phyloP scores from a whole-genome alignment of 2,888 invertebrate species.

The Drosophila robusta region DNA sequence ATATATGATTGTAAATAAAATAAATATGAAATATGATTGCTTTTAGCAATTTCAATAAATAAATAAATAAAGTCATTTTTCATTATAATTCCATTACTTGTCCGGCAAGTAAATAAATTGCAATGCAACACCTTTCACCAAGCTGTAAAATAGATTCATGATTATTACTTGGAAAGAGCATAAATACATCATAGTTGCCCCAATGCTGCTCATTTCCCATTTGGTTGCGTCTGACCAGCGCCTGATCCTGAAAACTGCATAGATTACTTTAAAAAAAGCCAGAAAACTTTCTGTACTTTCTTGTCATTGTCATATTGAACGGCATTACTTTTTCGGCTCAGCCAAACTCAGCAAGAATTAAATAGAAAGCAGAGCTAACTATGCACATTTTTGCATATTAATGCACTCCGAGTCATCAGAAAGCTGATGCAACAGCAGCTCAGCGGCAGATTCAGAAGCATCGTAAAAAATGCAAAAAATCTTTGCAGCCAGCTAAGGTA shows the following conservation, averaged over 20 bases:
- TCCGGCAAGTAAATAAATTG: constrained; percentile 10
- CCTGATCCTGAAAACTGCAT: not conserved
- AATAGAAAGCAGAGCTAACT: constrained; percentile 23
- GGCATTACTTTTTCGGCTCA: constrained; percentile 19
- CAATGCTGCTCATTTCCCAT: constrained; percentile 16
- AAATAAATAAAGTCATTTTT: constrained; percentile 11
- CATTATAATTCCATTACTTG: constrained; percentile 6
- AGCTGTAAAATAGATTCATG: constrained; percentile 13
- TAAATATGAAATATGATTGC: constrained; percentile 3
- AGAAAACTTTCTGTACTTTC: constrained; percentile 20
- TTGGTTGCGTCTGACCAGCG: constrained; percentile 4
- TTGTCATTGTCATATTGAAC: constrained; percentile 48
- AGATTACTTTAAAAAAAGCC: not conserved
- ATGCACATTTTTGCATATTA: constrained; percentile 64
- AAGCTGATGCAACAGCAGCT: constrained; percentile 31
- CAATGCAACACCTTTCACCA: not conserved
- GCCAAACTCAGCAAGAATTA: constrained; percentile 7
- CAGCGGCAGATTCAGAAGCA: constrained; percentile 23
- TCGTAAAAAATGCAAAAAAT: constrained; percentile 44
- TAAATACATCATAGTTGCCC: constrained; percentile 30
- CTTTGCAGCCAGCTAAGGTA: constrained; percentile 49
- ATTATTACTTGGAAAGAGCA: constrained; percentile 9
- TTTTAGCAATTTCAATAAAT: constrained; percentile 4
- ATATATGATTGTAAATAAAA: not conserved
- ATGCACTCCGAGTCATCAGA: constrained; percentile 59